Evolutionary conservation across 92 coral and sea anemone species (phyloP).

Genomic region (Actinostola sp.): DNA sequence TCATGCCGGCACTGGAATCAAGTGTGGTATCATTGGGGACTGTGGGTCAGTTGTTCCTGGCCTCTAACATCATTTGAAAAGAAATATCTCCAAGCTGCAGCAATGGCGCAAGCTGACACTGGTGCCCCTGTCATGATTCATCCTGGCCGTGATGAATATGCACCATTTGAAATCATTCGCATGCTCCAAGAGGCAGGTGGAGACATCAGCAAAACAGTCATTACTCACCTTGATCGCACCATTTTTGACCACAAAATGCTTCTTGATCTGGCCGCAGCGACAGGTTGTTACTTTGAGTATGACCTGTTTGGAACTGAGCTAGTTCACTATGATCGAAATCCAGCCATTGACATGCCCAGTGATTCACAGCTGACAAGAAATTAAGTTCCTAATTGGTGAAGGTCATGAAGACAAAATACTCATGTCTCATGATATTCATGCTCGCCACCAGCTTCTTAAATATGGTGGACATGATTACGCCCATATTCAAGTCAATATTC

Average conservation of each 20-base stretch:
- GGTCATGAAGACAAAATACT: conserved; percentile 80
- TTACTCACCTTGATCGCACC: conserved; percentile 91
- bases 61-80: conserved; percentile 82
- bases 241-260: conserved; percentile 63
- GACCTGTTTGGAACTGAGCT: conserved; percentile 84
- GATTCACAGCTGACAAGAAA: conserved; percentile 84
- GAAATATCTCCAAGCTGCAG: conserved; percentile 82
- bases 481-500: conserved; percentile 77
- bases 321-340: conserved; percentile 67
- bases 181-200: conserved; percentile 92
- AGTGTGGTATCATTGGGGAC: conserved; percentile 97
- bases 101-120: conserved; percentile 82
- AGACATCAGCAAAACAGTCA: conserved; percentile 77
- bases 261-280: conserved; percentile 74
- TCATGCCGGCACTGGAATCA: conserved; percentile 68
- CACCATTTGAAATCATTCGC: conserved; percentile 81
- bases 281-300: conserved; percentile 85
- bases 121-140: conserved; percentile 87
- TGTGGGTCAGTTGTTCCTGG: conserved; percentile 90
- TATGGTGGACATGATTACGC: conserved; percentile 91
- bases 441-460: conserved; percentile 84
- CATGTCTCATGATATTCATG: conserved; percentile 87
- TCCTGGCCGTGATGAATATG: conserved; percentile 79
- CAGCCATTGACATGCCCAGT: conserved; percentile 65
- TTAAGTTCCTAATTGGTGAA: conserved; percentile 72